phyloP scores from a whole-genome alignment of 2,113 vertebrate species.

The Mesitornis unicolor region DNA sequence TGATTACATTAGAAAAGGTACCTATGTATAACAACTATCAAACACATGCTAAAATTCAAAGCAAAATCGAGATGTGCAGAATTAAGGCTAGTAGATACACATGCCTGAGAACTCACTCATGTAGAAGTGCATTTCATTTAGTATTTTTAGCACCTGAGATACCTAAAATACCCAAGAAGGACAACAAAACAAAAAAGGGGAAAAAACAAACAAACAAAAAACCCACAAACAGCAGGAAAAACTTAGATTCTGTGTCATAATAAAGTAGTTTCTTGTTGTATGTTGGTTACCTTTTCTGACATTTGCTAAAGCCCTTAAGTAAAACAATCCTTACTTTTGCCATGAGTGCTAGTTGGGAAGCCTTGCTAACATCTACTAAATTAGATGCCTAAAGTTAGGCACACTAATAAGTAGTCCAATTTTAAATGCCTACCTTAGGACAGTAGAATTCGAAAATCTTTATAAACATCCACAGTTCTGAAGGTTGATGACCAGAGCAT shows the following conservation, averaged over 20 bases:
- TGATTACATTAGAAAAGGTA: background rate
- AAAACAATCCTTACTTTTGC: background rate
- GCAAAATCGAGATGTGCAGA: background rate
- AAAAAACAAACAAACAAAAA: rapidly evolving
- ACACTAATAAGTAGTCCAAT: background rate
- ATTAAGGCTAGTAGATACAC: background rate
- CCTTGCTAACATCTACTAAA: background rate
- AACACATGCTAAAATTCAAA: background rate
- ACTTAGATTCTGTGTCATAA: background rate
- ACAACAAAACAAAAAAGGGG: rapidly evolving
- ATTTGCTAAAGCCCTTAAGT: background rate
- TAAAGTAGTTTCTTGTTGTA: background rate
- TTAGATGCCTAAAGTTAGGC: background rate
- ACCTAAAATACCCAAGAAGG: background rate
- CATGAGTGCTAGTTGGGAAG: background rate
- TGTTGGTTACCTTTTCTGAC: background rate
- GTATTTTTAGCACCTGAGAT: background rate
- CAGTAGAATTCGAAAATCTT: background rate
- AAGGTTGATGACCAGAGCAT: background rate
- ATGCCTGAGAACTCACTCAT: rapidly evolving
- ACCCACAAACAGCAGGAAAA: background rate
- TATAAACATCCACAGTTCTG: background rate
- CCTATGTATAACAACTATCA: background rate
- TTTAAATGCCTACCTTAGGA: background rate
- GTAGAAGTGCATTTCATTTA: background rate